Evolutionary conservation across 2,888 invertebrate species (phyloP).

Genomic region (Xylota segnis): DNA sequence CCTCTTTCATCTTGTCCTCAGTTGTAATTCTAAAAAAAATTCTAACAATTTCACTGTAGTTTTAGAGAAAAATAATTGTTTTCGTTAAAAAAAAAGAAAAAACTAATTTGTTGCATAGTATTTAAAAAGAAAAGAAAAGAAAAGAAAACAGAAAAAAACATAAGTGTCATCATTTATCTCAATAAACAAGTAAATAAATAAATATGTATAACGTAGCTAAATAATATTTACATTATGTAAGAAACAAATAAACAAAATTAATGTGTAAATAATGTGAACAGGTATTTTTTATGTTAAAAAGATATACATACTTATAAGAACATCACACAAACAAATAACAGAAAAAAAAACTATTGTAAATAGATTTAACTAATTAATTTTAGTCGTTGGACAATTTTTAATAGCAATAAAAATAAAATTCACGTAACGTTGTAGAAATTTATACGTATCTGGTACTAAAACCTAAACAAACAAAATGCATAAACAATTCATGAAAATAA

Average conservation of each 20-base stretch:
- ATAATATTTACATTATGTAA: conserved; percentile 46
- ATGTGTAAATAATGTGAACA: conserved; percentile 54
- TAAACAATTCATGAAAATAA: conserved; percentile 50
- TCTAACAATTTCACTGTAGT: conserved; percentile 41
- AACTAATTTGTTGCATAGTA: conserved; percentile 76
- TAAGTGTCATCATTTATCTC: conserved; percentile 62
- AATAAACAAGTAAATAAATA: conserved; percentile 17
- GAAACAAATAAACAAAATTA: conserved; percentile 9
- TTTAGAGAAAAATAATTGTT: conserved; percentile 56
- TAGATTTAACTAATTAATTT: conserved; percentile 40
- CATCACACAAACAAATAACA: conserved; percentile 10
- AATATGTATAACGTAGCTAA: conserved; percentile 57
- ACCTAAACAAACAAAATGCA: conserved; percentile 48
- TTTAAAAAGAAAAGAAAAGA: conserved; percentile 51
- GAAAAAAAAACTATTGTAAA: conserved; percentile 40
- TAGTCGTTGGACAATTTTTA: conserved; percentile 42
- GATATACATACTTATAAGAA: background rate
- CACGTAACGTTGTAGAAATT: conserved; percentile 70
- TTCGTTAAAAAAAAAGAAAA: conserved; percentile 54
- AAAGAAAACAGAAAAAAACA: background rate
- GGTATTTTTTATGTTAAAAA: conserved; percentile 29
- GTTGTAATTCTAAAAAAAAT: conserved; percentile 34
- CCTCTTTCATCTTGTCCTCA: conserved; percentile 6
- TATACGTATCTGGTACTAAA: conserved; percentile 73
- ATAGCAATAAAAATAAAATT: conserved; percentile 62